Evolutionary conservation across 2,797 vertebrate genomes (phyloP).

Genomic region (Onychomys arenicola): DNA sequence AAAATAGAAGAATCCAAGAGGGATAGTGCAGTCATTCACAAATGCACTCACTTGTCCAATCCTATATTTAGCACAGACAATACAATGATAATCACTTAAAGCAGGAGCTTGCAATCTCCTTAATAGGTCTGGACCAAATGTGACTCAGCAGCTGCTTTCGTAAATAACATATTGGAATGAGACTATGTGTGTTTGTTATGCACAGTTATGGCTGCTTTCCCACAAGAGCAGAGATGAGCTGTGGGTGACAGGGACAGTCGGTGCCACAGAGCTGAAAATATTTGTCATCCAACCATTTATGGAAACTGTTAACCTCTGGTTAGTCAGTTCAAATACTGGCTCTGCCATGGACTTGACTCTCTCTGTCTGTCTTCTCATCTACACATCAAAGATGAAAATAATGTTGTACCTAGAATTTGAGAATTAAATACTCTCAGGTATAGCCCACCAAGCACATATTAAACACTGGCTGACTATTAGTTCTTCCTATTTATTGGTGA

Average conservation of each 20-base stretch:
- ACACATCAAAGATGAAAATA: slow-evolving; percentile 2
- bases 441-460: neutral
- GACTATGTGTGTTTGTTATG: neutral
- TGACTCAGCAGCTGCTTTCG: neutral
- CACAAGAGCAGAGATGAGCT: neutral
- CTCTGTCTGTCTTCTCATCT: neutral
- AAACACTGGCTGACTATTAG: neutral
- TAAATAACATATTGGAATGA: neutral
- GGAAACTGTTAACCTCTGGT: neutral
- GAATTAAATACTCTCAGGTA: neutral
- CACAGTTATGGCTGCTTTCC: neutral
- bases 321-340: neutral
- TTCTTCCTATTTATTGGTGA: neutral
- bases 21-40: neutral
- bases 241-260: neutral
- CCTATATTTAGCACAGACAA: neutral
- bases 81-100: neutral
- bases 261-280: neutral
- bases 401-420: neutral
- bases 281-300: neutral
- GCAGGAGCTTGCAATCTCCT: neutral
- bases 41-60: neutral
- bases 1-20: neutral
- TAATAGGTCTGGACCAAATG: neutral
- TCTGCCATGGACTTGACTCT: neutral